These are phyloP conservation scores for Biston betularia DNA, from an alignment of 2,888 invertebrate genomes.

Conservation along the genomic window DNA sequence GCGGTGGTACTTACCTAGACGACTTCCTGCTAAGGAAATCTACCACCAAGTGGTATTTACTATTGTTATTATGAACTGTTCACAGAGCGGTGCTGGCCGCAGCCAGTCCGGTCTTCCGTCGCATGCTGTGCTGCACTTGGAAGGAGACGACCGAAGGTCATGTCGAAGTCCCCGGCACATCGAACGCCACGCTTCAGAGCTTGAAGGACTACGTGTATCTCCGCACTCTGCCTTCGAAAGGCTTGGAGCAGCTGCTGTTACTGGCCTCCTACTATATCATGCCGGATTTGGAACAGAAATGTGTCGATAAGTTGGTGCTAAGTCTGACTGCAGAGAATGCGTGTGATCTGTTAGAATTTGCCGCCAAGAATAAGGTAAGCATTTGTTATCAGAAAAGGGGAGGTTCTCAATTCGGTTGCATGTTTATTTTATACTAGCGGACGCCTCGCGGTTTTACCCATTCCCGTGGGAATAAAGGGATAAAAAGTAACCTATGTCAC, in stretches of 20 bases:
- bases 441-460: too few species aligned
- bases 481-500: too few species aligned
- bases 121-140: slow-evolving; percentile 63
- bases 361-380: slow-evolving; percentile 57
- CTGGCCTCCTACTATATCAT: slow-evolving; percentile 64
- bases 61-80: background rate
- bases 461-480: too few species aligned
- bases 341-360: slow-evolving; percentile 59
- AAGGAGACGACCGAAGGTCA: slow-evolving; percentile 58
- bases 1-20: too few species aligned
- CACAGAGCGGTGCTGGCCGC: slow-evolving; percentile 58
- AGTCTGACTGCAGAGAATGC: slow-evolving; percentile 37
- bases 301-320: slow-evolving; percentile 56
- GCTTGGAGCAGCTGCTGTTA: slow-evolving; percentile 58
- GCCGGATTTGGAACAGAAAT: slow-evolving; percentile 61
- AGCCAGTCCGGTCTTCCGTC: slow-evolving; percentile 59
- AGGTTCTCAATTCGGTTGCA: too few species aligned
- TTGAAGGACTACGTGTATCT: slow-evolving; percentile 64
- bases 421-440: too few species aligned
- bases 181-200: slow-evolving; percentile 56
- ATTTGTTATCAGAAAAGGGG: too few species aligned
- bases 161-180: slow-evolving; percentile 57
- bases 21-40: too few species aligned
- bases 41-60: too few species aligned
- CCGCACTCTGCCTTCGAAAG: slow-evolving; percentile 54